Evolutionary conservation across 2,113 vertebrate genomes (phyloP), one percentile per base, ranked within the genome.

Genomic region (Leucoraja erinaceus): DNA sequence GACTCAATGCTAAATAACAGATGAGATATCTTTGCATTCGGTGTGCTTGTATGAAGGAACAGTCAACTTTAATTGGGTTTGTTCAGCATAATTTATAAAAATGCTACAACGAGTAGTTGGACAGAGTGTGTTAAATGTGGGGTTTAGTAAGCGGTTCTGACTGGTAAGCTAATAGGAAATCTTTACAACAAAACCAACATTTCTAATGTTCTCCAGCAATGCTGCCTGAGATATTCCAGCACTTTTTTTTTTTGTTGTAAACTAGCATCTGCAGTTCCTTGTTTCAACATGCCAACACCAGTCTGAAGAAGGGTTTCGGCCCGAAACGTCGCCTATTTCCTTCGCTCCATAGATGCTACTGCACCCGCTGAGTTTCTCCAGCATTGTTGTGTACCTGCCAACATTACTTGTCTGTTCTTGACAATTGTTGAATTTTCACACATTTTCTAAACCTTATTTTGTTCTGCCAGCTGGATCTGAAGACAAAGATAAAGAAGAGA

Each of bases 401-500:
- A 77, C 3, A 8, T 0, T 0, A 31, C 8, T 84, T 54, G 78
- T 59, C 22, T 63, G 56, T 31, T 63, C 14, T 61, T 25, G n/a
- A 28, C 4, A 6, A 31, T 31, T 28, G 28, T 86, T 63, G 16
- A 5, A 63, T 86, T 86, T 63, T 61, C 28, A 12, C 54, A 59
- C 5, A 4, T 63, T 63, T 31, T 14, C 28, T 2, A 63, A 84
- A 28, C 81, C 38, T 56, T 86, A 16, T 63, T 54, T 31, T 83
- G 59, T 8, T 72, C 31, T 47, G 66, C 22, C 33, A 91, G 90
- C 25, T 91, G 66, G 31, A 72, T 6, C 90, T 33, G 96, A 98
- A 3, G 98, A 98, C 6, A 97, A 97, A 94, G 98, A 97, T 56
- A 95, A 97, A 28, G 98, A 99, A 0, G 98, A 97, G 94, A 97